A percentile compares a stretch with the other conserved stretches of the same genome.
Evolutionary conservation across 2,113 vertebrate species (phyloP).

Genomic region (Athene cunicularia): DNA sequence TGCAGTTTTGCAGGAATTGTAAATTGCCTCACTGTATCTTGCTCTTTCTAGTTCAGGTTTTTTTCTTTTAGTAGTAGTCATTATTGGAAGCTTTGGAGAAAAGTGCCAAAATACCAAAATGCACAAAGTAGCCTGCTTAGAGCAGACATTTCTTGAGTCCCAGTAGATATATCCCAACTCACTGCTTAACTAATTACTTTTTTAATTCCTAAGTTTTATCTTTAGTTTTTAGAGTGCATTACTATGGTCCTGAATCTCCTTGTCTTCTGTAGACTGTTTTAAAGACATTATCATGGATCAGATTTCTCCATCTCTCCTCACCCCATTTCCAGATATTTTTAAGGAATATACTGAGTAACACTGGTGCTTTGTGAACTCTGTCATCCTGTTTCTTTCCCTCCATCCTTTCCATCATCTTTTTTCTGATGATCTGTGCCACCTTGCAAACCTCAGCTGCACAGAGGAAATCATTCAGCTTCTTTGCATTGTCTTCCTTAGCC

Average conservation of each 20-base stretch:
- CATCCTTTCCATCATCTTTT: background rate
- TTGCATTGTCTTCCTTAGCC: slow-evolving; percentile 41
- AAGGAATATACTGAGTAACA: background rate
- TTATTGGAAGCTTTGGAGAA: background rate
- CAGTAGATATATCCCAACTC: background rate
- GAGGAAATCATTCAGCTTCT: slow-evolving; percentile 35
- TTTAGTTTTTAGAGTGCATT: background rate
- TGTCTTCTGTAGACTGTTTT: background rate
- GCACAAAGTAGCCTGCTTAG: background rate
- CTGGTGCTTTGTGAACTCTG: background rate
- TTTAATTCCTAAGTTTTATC: background rate
- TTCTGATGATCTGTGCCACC: background rate
- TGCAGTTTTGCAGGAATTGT: background rate
- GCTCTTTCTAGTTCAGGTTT: background rate
- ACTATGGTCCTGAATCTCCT: background rate
- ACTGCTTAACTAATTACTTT: background rate
- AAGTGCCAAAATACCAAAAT: background rate
- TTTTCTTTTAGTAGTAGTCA: background rate
- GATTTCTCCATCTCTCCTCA: background rate
- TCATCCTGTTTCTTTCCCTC: background rate
- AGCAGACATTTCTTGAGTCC: background rate
- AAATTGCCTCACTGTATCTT: background rate
- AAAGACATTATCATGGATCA: background rate
- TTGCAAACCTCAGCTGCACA: background rate
- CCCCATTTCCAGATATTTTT: background rate